Percentiles rank a stretch among this genome's conserved stretches.
These are phyloP conservation scores for Hiodon tergisus DNA, from an alignment of 2,113 vertebrate genomes.

Conservation along the genomic window DNA sequence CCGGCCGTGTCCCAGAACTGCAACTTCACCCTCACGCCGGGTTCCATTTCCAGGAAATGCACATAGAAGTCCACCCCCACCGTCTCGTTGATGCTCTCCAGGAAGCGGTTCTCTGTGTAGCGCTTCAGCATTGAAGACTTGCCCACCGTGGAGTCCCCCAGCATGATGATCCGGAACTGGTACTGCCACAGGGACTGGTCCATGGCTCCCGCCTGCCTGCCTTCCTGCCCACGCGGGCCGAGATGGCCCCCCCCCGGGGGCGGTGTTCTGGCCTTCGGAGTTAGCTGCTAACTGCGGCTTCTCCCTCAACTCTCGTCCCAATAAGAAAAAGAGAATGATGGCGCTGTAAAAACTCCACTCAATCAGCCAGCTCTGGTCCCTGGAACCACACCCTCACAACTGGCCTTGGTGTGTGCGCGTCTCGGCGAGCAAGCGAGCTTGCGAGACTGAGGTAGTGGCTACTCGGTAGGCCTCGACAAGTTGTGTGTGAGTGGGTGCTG, in stretches of 20 bases:
- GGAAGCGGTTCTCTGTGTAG: conserved; percentile 70
- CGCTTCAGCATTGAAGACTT: conserved; percentile 75
- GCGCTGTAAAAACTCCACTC: not conserved
- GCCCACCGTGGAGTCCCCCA: conserved; percentile 79
- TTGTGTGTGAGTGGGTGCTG: too few relatives aligned
- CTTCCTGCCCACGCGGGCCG: not conserved
- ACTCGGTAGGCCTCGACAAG: too few relatives aligned
- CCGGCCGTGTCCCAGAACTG: conserved; percentile 88
- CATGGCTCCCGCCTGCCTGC: conserved; percentile 42
- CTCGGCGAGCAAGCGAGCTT: too few relatives aligned
- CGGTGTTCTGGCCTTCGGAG: not conserved
- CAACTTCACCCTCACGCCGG: conserved; percentile 67
- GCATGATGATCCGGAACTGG: conserved; percentile 80
- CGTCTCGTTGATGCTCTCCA: conserved; percentile 67
- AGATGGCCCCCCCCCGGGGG: not conserved
- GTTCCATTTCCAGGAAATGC: conserved; percentile 74
- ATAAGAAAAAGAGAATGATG: not conserved
- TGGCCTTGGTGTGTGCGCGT: not conserved
- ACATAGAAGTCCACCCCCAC: conserved; percentile 81
- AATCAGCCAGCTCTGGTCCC: conserved; percentile 15
- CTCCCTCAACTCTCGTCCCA: not conserved
- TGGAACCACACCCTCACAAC: conserved; percentile 6
- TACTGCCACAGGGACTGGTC: conserved; percentile 74
- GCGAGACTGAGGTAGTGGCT: too few relatives aligned
- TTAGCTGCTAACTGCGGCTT: not conserved